Conservation (phyloP, 2,888 invertebrate species). For the Acrobasis repandana region DNA sequence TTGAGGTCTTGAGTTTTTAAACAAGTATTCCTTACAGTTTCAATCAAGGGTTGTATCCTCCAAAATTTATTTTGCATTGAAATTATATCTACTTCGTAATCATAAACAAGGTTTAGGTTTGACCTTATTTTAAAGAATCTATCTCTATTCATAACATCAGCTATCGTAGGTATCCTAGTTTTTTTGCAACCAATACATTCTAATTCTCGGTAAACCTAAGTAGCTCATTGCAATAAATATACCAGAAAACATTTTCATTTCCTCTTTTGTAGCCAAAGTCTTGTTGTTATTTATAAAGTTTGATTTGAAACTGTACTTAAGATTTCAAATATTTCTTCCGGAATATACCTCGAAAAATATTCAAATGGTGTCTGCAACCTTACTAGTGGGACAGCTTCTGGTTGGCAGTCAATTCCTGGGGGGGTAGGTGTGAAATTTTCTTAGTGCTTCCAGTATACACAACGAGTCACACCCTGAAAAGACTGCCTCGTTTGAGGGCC, state of each 20-base stretch:
- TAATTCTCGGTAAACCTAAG: too few species aligned
- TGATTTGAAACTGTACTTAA: conserved; percentile 19
- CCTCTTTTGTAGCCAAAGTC: not conserved
- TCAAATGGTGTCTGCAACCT: conserved; percentile 15
- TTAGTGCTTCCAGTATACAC: conserved; percentile 25
- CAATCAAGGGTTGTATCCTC: conserved; percentile 21
- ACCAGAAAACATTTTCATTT: not conserved
- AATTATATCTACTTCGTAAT: conserved; percentile 14
- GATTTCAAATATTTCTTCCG: conserved; percentile 20
- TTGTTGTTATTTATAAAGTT: conserved; percentile 11
- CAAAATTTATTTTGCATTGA: conserved; percentile 23
- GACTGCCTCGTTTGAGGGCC: too few species aligned
- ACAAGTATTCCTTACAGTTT: conserved; percentile 23
- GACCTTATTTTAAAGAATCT: not conserved
- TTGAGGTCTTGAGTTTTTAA: conserved; percentile 18
- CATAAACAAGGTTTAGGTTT: not conserved
- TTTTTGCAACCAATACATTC: too few species aligned
- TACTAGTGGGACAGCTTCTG: conserved; percentile 5
- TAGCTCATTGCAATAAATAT: conserved; percentile 24
- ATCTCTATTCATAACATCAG: conserved; percentile 21
- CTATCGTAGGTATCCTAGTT: conserved; percentile 24
- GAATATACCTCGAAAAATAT: conserved; percentile 20
- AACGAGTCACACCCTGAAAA: too few species aligned
- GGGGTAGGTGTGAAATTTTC: too few species aligned
- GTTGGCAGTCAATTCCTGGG: conserved; percentile 18